Conservation (phyloP, 2,797 vertebrate genomes). For the Pipistrellus pygmaeus region DNA sequence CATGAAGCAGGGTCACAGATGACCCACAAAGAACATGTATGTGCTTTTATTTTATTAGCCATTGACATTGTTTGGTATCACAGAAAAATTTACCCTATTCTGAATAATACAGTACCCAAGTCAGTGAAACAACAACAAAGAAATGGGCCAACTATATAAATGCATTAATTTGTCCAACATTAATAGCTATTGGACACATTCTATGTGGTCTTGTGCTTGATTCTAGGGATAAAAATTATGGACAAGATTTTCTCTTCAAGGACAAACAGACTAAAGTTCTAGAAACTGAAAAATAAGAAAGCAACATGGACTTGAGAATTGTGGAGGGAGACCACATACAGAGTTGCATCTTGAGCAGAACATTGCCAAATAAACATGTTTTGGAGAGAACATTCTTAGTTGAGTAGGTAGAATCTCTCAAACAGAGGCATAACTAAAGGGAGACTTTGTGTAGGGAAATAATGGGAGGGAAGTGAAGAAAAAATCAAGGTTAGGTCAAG, state of each 20-base stretch:
- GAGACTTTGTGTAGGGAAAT: background rate
- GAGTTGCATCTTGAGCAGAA: background rate
- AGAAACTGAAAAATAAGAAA: background rate
- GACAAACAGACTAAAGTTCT: background rate
- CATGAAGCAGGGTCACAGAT: background rate
- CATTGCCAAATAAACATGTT: background rate
- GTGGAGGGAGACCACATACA: background rate
- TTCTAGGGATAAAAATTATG: background rate
- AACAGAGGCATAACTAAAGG: background rate
- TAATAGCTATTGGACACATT: background rate
- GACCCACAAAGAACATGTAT: background rate
- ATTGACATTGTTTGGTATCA: background rate
- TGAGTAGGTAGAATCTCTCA: background rate
- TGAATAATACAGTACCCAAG: background rate
- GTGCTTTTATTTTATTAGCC: background rate
- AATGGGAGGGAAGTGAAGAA: background rate
- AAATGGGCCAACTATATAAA: background rate
- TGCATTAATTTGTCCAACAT: background rate
- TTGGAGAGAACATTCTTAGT: background rate
- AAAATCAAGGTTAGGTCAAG: background rate
- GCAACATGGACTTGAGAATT: background rate
- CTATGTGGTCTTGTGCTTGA: background rate
- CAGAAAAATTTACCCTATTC: background rate
- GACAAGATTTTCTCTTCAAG: background rate
- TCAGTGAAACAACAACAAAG: background rate